Conservation (phyloP, 2,888 invertebrate genomes). For the Eulithis testata region DNA sequence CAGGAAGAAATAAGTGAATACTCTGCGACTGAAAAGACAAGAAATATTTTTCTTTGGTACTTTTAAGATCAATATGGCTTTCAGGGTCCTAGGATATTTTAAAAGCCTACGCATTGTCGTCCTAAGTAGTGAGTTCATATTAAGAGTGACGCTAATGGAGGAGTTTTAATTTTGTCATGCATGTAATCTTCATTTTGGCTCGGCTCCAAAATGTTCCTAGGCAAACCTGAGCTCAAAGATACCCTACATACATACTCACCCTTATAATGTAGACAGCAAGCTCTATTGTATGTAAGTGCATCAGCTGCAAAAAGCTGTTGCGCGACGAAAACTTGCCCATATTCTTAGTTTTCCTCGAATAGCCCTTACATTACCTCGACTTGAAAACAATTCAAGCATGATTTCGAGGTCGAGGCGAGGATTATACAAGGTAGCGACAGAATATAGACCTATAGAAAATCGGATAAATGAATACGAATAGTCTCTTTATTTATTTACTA, state of each 20-base stretch:
- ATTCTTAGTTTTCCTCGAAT: too few relatives aligned
- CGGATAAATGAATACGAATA: too few relatives aligned
- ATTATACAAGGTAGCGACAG: too few relatives aligned
- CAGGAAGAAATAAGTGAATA: not conserved
- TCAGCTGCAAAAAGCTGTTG: conserved; percentile 20
- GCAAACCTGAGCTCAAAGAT: conserved; percentile 18
- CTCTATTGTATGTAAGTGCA: conserved; percentile 26
- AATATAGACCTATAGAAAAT: too few relatives aligned
- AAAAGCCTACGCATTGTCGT: too few relatives aligned
- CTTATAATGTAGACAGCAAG: conserved; percentile 15
- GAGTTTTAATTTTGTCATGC: conserved; percentile 21
- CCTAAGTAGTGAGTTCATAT: conserved; percentile 3
- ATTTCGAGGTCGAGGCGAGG: too few relatives aligned
- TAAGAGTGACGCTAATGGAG: conserved; percentile 9
- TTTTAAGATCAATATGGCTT: not conserved
- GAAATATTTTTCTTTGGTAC: not conserved
- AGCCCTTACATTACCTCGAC: too few relatives aligned
- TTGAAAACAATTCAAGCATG: too few relatives aligned
- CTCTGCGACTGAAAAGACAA: not conserved
- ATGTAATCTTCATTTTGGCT: conserved; percentile 28
- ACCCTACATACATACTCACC: conserved; percentile 16
- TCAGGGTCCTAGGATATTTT: too few relatives aligned
- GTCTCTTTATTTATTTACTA: conserved; percentile 13
- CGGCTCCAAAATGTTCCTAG: conserved; percentile 23
- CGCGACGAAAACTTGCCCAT: too few relatives aligned